phyloP scores from a whole-genome alignment of 2,888 invertebrate species.

The Scaptomyza parva region DNA sequence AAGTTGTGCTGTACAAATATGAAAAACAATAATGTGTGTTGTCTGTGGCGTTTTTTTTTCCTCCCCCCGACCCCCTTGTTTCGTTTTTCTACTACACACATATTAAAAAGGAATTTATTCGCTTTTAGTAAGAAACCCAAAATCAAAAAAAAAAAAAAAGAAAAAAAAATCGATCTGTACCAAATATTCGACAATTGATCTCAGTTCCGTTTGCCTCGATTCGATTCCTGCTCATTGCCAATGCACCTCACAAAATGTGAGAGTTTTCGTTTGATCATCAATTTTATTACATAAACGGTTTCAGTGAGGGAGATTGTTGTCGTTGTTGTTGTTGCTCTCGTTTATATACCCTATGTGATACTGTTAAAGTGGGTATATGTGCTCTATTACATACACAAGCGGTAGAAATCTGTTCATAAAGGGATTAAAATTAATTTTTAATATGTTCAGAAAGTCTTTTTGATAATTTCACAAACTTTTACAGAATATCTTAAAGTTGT shows the following conservation, averaged over 20 bases:
- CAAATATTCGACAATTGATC: slow-evolving; percentile 67
- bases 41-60: slow-evolving; percentile 17
- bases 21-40: slow-evolving; percentile 52
- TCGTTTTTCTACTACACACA: slow-evolving; percentile 27
- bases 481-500: slow-evolving; percentile 25
- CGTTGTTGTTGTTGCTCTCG: slow-evolving; percentile 10
- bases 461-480: neutral
- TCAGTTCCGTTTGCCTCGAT: slow-evolving; percentile 63
- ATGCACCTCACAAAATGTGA: slow-evolving; percentile 64
- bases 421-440: too few relatives aligned
- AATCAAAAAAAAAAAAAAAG: slow-evolving; percentile 20
- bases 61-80: too few relatives aligned
- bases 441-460: too few relatives aligned
- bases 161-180: slow-evolving; percentile 6
- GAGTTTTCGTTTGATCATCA: slow-evolving; percentile 83
- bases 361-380: neutral
- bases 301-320: slow-evolving; percentile 15
- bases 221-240: slow-evolving; percentile 5
- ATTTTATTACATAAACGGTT: slow-evolving; percentile 75
- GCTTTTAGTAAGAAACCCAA: slow-evolving; percentile 55
- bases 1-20: slow-evolving; percentile 71
- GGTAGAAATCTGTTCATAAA: too few relatives aligned
- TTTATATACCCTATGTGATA: slow-evolving; percentile 6
- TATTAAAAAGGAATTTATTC: slow-evolving; percentile 77
- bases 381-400: neutral